Conservation (phyloP, 2,797 vertebrate species). For the Nyctalus aviator region DNA sequence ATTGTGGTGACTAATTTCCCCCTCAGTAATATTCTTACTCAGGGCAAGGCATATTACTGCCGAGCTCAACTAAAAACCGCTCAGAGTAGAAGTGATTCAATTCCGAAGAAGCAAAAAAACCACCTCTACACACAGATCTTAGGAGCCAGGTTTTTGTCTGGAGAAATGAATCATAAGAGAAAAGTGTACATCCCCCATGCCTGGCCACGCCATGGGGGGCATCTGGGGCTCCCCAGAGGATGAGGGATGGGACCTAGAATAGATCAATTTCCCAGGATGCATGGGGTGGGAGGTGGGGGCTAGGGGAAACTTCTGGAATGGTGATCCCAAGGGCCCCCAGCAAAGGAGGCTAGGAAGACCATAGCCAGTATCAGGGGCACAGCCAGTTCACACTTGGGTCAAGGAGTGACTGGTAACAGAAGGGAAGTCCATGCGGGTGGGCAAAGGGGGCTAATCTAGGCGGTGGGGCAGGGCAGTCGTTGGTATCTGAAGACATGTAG, state of each 20-base stretch:
- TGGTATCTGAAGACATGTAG: not conserved
- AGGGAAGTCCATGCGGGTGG: fast-evolving
- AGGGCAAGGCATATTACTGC: conserved; percentile 40
- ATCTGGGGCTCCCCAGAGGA: not conserved
- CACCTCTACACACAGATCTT: not conserved
- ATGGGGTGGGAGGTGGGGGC: not conserved
- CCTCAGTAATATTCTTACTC: conserved; percentile 56
- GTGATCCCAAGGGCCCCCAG: not conserved
- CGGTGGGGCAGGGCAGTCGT: not conserved
- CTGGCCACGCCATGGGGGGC: not conserved
- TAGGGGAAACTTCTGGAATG: not conserved
- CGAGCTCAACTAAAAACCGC: conserved; percentile 17
- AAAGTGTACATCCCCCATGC: not conserved
- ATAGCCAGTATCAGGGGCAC: not conserved
- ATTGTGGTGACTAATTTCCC: conserved; percentile 59
- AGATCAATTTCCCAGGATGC: not conserved
- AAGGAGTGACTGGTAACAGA: not conserved
- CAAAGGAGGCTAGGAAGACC: not conserved
- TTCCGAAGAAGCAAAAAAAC: conserved; percentile 33
- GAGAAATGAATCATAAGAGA: conserved; percentile 59
- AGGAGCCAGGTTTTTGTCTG: not conserved
- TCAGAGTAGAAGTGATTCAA: not conserved
- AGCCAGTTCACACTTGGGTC: not conserved
- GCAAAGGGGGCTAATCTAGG: not conserved
- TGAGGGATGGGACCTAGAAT: not conserved